Conservation (phyloP, 30 jellyfish, hydroid and myxozoan genomes). For the Cassiopea xamachana region DNA sequence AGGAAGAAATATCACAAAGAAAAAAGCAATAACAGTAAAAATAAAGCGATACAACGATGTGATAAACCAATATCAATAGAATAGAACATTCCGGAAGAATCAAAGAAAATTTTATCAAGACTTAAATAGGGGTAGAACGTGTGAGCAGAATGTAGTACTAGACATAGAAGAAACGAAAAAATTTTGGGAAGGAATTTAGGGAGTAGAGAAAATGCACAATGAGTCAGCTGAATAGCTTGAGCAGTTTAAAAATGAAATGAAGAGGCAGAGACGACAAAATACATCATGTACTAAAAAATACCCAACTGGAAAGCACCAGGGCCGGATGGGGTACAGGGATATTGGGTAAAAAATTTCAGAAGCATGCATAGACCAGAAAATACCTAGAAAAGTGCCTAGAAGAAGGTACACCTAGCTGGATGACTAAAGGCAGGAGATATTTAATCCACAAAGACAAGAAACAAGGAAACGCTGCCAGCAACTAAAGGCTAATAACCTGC, state of each 20-base stretch:
- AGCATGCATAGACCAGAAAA: constrained; percentile 1
- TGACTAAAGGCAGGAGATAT: constrained; percentile 21
- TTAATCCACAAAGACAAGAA: constrained; percentile 24
- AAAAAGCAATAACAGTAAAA: background rate
- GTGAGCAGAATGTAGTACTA: constrained; percentile 3
- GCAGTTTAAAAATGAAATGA: background rate
- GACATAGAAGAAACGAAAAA: constrained; percentile 23
- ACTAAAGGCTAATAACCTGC: constrained; percentile 53
- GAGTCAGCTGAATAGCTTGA: constrained; percentile 1
- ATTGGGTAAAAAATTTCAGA: constrained; percentile 6
- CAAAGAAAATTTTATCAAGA: constrained; percentile 12
- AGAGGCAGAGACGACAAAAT: constrained; percentile 1
- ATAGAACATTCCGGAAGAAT: constrained; percentile 23
- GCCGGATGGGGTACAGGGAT: constrained; percentile 20
- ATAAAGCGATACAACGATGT: constrained; percentile 16
- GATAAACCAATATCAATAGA: constrained; percentile 23
- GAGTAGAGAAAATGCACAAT: constrained; percentile 1
- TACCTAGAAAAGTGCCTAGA: constrained; percentile 20
- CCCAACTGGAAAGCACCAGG: constrained; percentile 51
- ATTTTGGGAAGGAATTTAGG: constrained; percentile 27
- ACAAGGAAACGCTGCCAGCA: constrained; percentile 12
- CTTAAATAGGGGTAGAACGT: constrained; percentile 7
- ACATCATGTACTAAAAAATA: constrained; percentile 2
- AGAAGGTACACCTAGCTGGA: constrained; percentile 25
- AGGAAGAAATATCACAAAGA: constrained; percentile 18